Base-by-base conservation (phyloP, 2,888 invertebrate genomes). In the Pseudococcus viburni region DNA sequence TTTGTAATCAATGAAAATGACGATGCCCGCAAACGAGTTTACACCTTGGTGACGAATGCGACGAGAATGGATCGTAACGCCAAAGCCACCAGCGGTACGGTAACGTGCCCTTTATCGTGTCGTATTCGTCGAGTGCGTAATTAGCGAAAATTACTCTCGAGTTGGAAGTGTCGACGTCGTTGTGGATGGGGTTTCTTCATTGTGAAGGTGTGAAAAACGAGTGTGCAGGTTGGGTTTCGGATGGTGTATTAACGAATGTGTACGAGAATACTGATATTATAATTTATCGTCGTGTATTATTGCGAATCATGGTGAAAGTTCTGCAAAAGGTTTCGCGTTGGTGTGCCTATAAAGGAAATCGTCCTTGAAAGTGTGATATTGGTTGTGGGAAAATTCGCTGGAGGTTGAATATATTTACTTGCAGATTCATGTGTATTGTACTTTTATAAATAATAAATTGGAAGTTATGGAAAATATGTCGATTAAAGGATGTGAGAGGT, bases 1-100 rank as follows among this genome's bases (percentile, higher is more conserved):
- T 46, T 83, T 83, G 80, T 83, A 83, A 83, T 83, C 80, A 83
- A 83, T 46, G 80, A 46, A 33, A 46, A 83, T 77, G 77, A 39
- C n/a, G 39, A 83, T 83, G 73, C 42, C 80, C 46, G 80, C 22
- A 46, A 83, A 83, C 80, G 19, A 83, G 46, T 83, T 73, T 17
- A 33, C 73, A 73, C 73, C 73, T 73, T 73, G 73, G 64, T 64
- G 55, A 73, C 33, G 19, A 26, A 33, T 73, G 19, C 17, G 73
- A 3, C 73, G 26, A 33, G 1, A 15, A 5, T 73, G 73, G 15
- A 33, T 73, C 73, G 33, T 12, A 33, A 73, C 7, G 73, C 4
- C 73, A 22, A 68, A 15, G 15, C 33, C 42, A 42, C 42, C 42
- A 6, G 6, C 39, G 39, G 39, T 39, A 6, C 39, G 42, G 42